Evolutionary conservation across 1,140 invertebrate genomes (phyloP).

Genomic region (Cydia fagiglandana): DNA sequence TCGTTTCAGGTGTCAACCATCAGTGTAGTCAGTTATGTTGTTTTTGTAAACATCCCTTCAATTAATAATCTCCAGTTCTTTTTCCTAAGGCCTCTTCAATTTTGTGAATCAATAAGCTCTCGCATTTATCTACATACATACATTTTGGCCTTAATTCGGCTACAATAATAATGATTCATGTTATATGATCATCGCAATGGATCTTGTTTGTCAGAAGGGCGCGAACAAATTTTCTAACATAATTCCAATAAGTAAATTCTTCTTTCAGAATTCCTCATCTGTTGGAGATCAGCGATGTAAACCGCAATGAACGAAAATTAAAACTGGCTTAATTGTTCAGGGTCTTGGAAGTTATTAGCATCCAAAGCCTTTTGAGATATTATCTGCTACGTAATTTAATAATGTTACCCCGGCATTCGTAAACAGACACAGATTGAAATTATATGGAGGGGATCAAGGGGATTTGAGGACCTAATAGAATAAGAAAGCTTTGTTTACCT

Average conservation of each 20-base stretch:
- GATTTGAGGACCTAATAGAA: background rate
- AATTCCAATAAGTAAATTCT: background rate
- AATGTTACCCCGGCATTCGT: background rate
- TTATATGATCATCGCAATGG: background rate
- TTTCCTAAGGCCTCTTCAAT: too few relatives aligned
- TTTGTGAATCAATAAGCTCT: too few relatives aligned
- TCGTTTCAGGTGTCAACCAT: too few relatives aligned
- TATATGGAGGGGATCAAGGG: background rate
- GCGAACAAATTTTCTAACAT: background rate
- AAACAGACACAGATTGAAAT: background rate
- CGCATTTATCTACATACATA: background rate
- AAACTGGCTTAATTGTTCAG: background rate
- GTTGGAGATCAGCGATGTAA: background rate
- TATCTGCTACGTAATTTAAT: background rate
- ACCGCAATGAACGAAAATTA: conserved; percentile 5
- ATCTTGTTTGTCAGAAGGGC: background rate
- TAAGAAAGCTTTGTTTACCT: too few relatives aligned
- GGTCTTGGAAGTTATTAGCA: background rate
- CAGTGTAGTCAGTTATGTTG: too few relatives aligned
- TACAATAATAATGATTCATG: background rate
- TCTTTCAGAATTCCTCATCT: too few relatives aligned
- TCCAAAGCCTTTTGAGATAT: background rate
- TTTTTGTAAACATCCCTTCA: too few relatives aligned
- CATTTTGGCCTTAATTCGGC: background rate
- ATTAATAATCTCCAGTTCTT: too few relatives aligned